Base-by-base conservation (phyloP, 2,113 vertebrate genomes). In the Rhadina sibilatrix region DNA sequence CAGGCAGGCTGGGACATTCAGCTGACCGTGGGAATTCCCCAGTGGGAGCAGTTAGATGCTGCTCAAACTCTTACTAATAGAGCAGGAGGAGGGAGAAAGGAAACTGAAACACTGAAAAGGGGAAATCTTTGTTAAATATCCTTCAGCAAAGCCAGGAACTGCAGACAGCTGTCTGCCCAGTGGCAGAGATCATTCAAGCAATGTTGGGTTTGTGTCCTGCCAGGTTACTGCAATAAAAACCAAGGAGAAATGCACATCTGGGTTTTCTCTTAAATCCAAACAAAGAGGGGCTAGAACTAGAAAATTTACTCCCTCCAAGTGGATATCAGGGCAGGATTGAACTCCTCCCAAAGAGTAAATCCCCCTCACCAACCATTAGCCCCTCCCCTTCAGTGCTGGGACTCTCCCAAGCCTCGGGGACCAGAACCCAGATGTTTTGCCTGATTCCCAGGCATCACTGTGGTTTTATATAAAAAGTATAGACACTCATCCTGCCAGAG, bases 371-470 rank as follows among this genome's bases (percentile, higher is more conserved):
- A 49, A 22, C 7, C 21, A 54, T 7, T 3, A 91, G 38, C 5
- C 12, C 33, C 23, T 83, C 70, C 46, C 21, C 21, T 38, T 71
- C 57, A 13, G 11, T 24, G 11, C 21, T 57, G n/a, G 22, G 28
- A 4, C 7, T 74, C 31, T 91, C 30, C 13, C 20, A 25, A 46
- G 3, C n/a, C 64, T 25, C 59, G 31, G 30, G 15, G 38, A 63
- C 24, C 10, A 68, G 25, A 25, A 60, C 24, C 6, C 21, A 44
- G 47, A 37, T 2, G 27, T 71, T 56, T 80, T 85, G 6, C 53
- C 47, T 10, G 5, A 66, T 71, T 71, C 15, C 22, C 22, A 56
- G 44, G 8, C 25, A 52, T 25, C 6, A 7, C 2, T 1, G 0
- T 12, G 12, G 11, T 76, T 83, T 83, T 44, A 5, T 14, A 33